Evolutionary conservation across 35 echinoderm and acorn worm species (phyloP).

Genomic region (Lytechinus pictus): DNA sequence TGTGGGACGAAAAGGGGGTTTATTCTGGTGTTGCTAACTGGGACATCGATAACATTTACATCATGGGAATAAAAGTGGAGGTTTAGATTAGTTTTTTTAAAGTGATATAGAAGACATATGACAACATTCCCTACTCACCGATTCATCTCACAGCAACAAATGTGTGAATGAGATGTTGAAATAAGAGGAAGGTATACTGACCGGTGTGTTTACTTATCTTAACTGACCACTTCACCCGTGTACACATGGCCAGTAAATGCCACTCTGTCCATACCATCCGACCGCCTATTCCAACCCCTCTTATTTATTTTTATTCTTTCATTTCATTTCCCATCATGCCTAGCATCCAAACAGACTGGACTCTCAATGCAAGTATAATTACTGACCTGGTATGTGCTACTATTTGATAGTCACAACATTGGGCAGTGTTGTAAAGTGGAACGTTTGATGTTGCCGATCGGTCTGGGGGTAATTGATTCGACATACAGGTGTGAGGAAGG

Average conservation of each 20-base stretch:
- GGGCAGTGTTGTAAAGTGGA: conserved; percentile 27
- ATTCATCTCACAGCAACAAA: conserved; percentile 27
- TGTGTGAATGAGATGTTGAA: conserved; percentile 42
- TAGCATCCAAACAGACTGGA: background rate
- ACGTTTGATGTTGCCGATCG: conserved; percentile 31
- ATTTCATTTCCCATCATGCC: background rate
- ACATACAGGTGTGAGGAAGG: conserved; percentile 46
- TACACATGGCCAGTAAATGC: conserved; percentile 30
- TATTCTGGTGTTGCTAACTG: background rate
- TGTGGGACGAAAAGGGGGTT: background rate
- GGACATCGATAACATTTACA: background rate
- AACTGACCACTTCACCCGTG: background rate
- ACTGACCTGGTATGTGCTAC: conserved; percentile 29
- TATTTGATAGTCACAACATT: conserved; percentile 7
- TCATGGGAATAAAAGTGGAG: background rate
- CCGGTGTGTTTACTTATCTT: conserved; percentile 1
- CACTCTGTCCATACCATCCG: background rate
- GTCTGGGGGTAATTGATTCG: background rate
- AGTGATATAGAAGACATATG: background rate
- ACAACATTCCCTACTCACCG: conserved; percentile 28
- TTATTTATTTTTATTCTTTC: background rate
- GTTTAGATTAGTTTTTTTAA: background rate
- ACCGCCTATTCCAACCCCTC: background rate
- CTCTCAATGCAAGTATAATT: conserved; percentile 32
- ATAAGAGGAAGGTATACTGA: background rate